Percentiles rank a stretch among this genome's conserved stretches.
phyloP scores from a whole-genome alignment of 2,797 vertebrate species.

The Malurus leucopterus region DNA sequence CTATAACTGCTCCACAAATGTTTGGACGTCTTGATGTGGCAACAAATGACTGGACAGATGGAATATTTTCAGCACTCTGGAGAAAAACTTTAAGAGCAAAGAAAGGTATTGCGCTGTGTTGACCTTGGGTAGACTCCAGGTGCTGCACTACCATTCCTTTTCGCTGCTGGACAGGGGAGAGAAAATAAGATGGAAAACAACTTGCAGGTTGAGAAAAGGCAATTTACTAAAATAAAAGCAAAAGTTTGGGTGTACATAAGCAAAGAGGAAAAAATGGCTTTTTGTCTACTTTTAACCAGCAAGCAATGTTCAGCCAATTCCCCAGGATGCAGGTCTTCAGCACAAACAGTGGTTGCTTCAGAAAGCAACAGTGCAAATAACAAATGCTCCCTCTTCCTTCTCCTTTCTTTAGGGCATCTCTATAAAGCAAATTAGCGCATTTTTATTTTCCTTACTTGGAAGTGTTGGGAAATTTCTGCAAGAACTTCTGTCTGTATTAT shows the following conservation, averaged over 20 bases:
- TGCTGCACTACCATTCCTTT: background rate
- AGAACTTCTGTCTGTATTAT: background rate
- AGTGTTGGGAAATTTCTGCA: background rate
- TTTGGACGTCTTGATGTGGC: slow-evolving; percentile 93
- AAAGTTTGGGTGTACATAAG: accelerated
- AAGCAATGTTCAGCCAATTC: accelerated
- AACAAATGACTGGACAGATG: slow-evolving; percentile 98
- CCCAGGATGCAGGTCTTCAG: background rate
- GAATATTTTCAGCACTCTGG: slow-evolving; percentile 95
- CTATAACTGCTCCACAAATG: slow-evolving; percentile 96
- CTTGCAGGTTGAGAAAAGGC: background rate
- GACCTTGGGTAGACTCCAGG: background rate
- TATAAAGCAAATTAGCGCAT: background rate
- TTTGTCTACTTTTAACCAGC: background rate
- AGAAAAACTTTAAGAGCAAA: slow-evolving; percentile 93
- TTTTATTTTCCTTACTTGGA: background rate
- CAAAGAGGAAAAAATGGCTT: background rate
- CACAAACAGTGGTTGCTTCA: accelerated
- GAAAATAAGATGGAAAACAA: background rate
- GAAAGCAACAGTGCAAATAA: background rate
- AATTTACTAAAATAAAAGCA: background rate
- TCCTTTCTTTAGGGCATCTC: background rate
- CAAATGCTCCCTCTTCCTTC: accelerated
- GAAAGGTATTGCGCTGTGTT: slow-evolving; percentile 72
- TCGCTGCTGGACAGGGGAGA: background rate